Percentiles rank a stretch among this genome's conserved stretches.
phyloP scores from a whole-genome alignment of 2,888 invertebrate genomes.

The Criorhina ranunculi region DNA sequence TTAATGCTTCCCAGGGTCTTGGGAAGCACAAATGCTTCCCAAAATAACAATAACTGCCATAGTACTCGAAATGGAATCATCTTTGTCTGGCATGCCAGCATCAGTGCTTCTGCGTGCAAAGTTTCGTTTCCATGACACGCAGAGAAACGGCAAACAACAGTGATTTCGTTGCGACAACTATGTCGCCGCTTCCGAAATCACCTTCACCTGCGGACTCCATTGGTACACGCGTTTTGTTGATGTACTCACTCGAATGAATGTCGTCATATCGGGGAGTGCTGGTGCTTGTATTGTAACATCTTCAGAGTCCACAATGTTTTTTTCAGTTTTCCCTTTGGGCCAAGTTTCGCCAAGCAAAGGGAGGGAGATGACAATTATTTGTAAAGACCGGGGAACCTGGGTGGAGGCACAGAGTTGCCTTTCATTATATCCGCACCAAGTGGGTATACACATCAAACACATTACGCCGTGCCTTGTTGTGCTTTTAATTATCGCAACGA shows the following conservation, averaged over 20 bases:
- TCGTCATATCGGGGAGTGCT: slow-evolving; percentile 19
- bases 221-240: slow-evolving; percentile 9
- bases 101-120: slow-evolving; percentile 10
- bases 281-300: slow-evolving; percentile 22
- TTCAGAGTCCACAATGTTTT: background rate
- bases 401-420: slow-evolving; percentile 7
- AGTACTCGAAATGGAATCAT: slow-evolving; percentile 29
- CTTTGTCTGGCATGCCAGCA: slow-evolving; percentile 5
- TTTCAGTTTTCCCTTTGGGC: background rate
- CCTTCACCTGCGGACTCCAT: slow-evolving; percentile 30
- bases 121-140: slow-evolving; percentile 20
- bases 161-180: slow-evolving; percentile 34
- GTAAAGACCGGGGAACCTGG: slow-evolving; percentile 21
- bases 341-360: background rate
- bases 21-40: slow-evolving; percentile 17
- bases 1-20: slow-evolving; percentile 8
- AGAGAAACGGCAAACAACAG: slow-evolving; percentile 21
- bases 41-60: slow-evolving; percentile 19
- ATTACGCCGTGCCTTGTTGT: slow-evolving; percentile 43
- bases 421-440: background rate
- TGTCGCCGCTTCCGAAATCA: slow-evolving; percentile 49
- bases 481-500: slow-evolving; percentile 62
- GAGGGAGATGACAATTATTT: slow-evolving; percentile 34
- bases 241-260: slow-evolving; percentile 7
- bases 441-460: slow-evolving; percentile 12